Conservation (phyloP, 1,140 invertebrate genomes). For the Rhagoletis pomonella region DNA sequence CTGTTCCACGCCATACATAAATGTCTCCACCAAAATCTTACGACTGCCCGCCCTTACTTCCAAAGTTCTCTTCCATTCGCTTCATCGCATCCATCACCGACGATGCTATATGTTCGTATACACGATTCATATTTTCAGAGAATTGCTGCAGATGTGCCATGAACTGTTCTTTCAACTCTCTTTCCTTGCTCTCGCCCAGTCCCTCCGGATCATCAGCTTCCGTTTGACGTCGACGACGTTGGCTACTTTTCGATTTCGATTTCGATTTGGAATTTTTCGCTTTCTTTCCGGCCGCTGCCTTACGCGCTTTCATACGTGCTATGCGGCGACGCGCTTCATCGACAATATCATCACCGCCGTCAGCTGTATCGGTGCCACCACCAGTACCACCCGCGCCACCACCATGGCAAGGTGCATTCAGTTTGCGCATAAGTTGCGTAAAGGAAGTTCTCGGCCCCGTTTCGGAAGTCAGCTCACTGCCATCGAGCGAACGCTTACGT, state of each 20-base stretch:
- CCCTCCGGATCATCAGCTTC: conserved; percentile 11
- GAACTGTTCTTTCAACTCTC: neutral
- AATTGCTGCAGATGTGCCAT: conserved; percentile 33
- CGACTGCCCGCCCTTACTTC: no score
- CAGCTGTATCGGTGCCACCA: conserved; percentile 37
- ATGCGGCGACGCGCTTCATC: conserved; percentile 61
- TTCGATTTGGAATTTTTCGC: conserved; percentile 58
- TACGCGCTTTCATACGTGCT: conserved; percentile 57
- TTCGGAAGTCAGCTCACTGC: neutral
- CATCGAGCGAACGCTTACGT: neutral
- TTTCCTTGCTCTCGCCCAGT: neutral
- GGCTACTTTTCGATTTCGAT: conserved; percentile 56
- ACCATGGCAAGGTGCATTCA: neutral
- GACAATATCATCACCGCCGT: conserved; percentile 59
- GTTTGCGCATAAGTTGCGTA: neutral
- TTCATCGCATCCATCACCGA: conserved; percentile 49
- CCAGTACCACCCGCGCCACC: conserved; percentile 22
- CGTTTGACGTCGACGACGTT: conserved; percentile 59
- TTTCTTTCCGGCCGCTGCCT: conserved; percentile 48
- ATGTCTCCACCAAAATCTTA: no score
- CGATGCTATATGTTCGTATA: conserved; percentile 36
- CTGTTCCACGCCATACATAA: no score
- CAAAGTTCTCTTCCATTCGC: conserved; percentile 20
- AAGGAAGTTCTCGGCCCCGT: neutral
- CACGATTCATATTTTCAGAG: conserved; percentile 30